Conservation (phyloP, 1,140 invertebrate genomes). For the Orius laevigatus region DNA sequence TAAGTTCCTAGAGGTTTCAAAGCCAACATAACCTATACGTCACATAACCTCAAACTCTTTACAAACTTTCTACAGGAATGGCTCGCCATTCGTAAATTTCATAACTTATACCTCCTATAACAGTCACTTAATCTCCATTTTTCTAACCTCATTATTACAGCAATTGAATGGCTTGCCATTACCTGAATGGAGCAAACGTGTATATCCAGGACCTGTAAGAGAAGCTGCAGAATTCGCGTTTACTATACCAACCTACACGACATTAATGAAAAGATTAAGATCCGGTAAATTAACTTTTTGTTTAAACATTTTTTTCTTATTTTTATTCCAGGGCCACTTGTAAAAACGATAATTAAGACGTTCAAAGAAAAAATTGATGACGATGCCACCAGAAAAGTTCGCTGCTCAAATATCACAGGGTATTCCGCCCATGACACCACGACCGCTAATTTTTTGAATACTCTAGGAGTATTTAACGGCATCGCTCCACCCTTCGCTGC, state of each 20-base stretch:
- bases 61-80: too few species aligned
- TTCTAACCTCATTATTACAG: too few species aligned
- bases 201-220: slow-evolving; percentile 37
- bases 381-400: slow-evolving; percentile 29
- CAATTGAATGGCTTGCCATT: slow-evolving; percentile 49
- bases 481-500: too few species aligned
- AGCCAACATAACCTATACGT: too few species aligned
- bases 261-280: slow-evolving; percentile 32
- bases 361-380: slow-evolving; percentile 32
- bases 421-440: slow-evolving; percentile 75
- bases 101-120: too few species aligned
- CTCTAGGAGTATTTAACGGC: slow-evolving; percentile 52
- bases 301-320: background rate
- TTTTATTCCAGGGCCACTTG: slow-evolving; percentile 37
- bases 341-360: slow-evolving; percentile 44
- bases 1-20: slow-evolving; percentile 23
- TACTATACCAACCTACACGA: slow-evolving; percentile 29
- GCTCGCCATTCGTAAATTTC: too few species aligned
- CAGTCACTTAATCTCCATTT: too few species aligned
- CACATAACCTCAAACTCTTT: too few species aligned
- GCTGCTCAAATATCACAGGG: slow-evolving; percentile 47
- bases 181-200: slow-evolving; percentile 48
- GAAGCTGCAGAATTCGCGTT: slow-evolving; percentile 37
- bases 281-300: slow-evolving; percentile 26
- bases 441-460: slow-evolving; percentile 54